Base-by-base conservation (phyloP, 2,888 invertebrate species). In the Drosophila longiperda region DNA sequence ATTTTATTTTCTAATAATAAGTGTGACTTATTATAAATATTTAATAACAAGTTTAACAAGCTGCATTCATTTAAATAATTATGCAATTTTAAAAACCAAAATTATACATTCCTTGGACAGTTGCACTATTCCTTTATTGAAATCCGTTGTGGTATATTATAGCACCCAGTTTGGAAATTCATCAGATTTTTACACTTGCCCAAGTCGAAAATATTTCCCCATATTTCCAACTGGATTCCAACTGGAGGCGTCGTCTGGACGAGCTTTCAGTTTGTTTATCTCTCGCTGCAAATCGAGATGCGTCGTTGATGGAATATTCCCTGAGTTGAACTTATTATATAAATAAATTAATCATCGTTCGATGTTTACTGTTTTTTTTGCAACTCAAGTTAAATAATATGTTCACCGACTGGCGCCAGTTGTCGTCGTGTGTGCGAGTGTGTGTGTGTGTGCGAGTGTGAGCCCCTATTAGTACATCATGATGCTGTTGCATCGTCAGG, bases 331-430 rank as follows among this genome's bases (percentile, higher is more conserved):
- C 42, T 7, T 1, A 12, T 12, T 20, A 45, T 12, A 3, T 45
- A 15, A 45, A 45, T 1, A 45, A 23, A 45, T 45, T 23, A 7
- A 45, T 23, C 7, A 23, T 45, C 15, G 20, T 23, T 45, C 23
- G 29, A 15, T 15, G 45, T 3, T 23, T 8, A 2, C 26, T 26
- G 12, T 15, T 1, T 45, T 45, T 45, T 7, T 8, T 48, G 23
- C 26, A 36, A 58, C 60, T 60, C 34, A 33, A 55, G 36, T 17
- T 33, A 15, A 23, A 45, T 45, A 45, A 20, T 7, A 12, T 69
- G 53, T 58, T 54, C 50, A 75, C 66, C 26, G 63, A 70, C 49
- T 78, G 80, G 77, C 77, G 77, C 77, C 77, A 78, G 33, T 49
- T 60, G 26, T 64, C 48, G 32, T 38, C 38, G 36, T 5, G 29